Evolutionary conservation across 2,888 invertebrate genomes (phyloP).

Genomic region (Nephrotoma flavescens): DNA sequence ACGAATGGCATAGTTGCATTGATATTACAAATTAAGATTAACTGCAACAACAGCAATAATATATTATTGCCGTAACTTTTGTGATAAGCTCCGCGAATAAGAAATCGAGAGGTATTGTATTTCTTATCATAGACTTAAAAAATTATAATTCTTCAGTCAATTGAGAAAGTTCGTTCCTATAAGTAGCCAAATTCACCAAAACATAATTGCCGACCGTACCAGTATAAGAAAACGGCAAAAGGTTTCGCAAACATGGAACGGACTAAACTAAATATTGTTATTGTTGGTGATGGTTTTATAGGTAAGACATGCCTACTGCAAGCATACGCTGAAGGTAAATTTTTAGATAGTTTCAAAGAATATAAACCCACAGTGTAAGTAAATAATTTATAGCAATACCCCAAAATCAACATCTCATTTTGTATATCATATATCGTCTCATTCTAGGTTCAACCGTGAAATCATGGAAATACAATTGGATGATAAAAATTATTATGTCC

Average conservation of each 20-base stretch:
- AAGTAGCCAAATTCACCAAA: neutral
- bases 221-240: neutral
- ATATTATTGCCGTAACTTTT: neutral
- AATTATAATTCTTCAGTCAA: neutral
- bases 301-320: no score
- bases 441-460: constrained; percentile 8
- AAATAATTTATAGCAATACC: neutral
- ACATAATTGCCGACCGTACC: neutral
- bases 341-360: neutral
- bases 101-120: neutral
- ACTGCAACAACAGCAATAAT: no score
- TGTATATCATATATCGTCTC: neutral
- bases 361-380: constrained; percentile 9
- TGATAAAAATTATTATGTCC: constrained; percentile 2
- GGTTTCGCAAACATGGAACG: neutral
- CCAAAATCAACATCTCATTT: neutral
- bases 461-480: constrained; percentile 4
- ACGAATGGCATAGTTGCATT: no score
- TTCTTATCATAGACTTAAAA: neutral
- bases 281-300: no score
- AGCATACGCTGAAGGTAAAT: constrained; percentile 6
- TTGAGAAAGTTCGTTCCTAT: neutral
- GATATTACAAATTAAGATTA: neutral
- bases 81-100: neutral
- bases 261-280: neutral